Evolutionary conservation across 92 coral and sea anemone genomes (phyloP), one percentile per base, ranked within the genome.

Genomic region (Ricordea florida): DNA sequence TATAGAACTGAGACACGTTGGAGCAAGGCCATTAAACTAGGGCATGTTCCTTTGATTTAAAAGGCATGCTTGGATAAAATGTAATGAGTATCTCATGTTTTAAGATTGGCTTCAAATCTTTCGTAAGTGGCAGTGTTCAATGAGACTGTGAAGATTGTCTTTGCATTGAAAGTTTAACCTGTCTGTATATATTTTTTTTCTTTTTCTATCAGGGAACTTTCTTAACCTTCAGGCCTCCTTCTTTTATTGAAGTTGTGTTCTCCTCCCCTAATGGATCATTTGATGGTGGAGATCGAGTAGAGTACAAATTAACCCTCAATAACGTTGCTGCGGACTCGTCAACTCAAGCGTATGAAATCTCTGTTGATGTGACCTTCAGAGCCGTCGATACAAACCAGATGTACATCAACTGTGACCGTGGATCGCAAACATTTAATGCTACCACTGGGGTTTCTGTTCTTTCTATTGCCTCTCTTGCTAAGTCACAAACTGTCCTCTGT

Each of bases 211-310:
- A 94, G 98, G 94, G 64, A 15, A 34, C 62, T 16, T 71, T 94
- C 72, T 40, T 85, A 13, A 88, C 97, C 8, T 78, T 89, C 56
- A 92, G 99, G 16, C 96, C 97, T 10, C 62, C 71, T 10, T 87
- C 97, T 0, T 96, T 70, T 46, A 63, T 92, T 40, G 62, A 74
- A 15, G 69, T 88, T 15, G 22, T 32, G 6, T 88, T 89, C 34
- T 38, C 51, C 4, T 72, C 92, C 0, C 47, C 79, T 14, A 32
- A 37, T 13, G 86, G 81, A n/a, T 53, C 62, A 10, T 75, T 92
- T 62, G 99, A 96, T 66, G 89, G 87, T 0, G 99, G 97, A 4
- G 99, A 96, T 58, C 32, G 62, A 22, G 90, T 96, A 7, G 81
- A 83, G 50, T 88, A 57, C 45, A 64, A 82, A 65, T 76, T 89